Base-by-base conservation (phyloP, 2,113 vertebrate species). In the Macroglossus sobrinus region DNA sequence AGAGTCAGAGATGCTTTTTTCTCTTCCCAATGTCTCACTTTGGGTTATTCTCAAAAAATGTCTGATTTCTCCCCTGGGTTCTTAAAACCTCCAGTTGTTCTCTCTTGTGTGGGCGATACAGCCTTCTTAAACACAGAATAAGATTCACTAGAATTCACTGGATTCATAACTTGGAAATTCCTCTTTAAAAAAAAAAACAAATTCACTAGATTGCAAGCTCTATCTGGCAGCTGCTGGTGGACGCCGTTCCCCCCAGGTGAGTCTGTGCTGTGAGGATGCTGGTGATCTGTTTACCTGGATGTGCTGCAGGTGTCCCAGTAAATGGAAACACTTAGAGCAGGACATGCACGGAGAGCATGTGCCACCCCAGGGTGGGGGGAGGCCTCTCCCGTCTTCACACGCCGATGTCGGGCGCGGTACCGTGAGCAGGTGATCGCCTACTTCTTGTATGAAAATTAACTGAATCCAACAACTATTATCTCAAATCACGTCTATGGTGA, bases 391-490 rank as follows among this genome's bases (percentile, higher is more conserved):
- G 3, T 7, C 12, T 53, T 16, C 12, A 33, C 1, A 18, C 3
- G 21, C 24, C 1, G 0, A 2, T 7, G 0, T 15, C 33, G 3
- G 2, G 14, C 11, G 0, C 30, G 45, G 9, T 11, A 5, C 7
- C 53, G 75, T 24, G 30, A 18, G n/a, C 43, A 78, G 5, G 50
- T 30, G 11, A 30, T 11, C 16, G 0, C 9, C 30, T 4, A 5
- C 18, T 43, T 78, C n/a, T 59, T 33, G 5, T 26, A 16, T 38
- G 50, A 88, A 68, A 69, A 72, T 30, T 21, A 43, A 79, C 3
- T 84, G 4, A 69, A 38, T 69, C n/a, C 0, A 15, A 14, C 50
- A 57, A 19, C 35, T 69, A 14, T 1, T 1, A 33, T 28, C 16
- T 74, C 21, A 84, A 10, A 80, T n/a, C 33, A 45, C 4, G 2